Base-by-base conservation (phyloP, 1,140 invertebrate species). In the Psilanteris sp. region DNA sequence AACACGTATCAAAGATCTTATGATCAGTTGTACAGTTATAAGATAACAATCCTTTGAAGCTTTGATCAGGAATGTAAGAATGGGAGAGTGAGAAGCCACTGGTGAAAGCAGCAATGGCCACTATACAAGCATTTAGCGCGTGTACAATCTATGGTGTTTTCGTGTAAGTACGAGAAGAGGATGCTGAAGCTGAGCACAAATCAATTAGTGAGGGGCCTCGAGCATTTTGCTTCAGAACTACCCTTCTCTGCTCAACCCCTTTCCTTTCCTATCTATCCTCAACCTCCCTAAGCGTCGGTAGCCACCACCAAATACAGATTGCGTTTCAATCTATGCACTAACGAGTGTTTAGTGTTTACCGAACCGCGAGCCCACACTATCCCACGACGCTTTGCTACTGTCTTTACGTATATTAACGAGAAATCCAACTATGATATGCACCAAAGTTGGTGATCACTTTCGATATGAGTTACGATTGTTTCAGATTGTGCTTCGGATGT, bases 261-360 rank as follows among this genome's bases (percentile, higher is more conserved):
- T 75, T 75, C 66, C 73, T 68, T 77, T 75, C 66, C 73, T 72
- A 79, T 79, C 67, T 50, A 78, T 73, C 62, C 67, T 54, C 64
- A 72, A 66, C 62, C 72, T 70, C 55, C 46, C 66, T 57, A 52
- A 78, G 68, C 62, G 57, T 70, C 50, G 82, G 79, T 85, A 83
- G 84, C 83, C 83, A 79, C 80, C 70, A 80, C 79, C 83, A 81
- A 86, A 87, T 86, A 85, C 85, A 87, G 84, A 87, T 87, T 87
- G 81, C 82, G 84, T 86, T 87, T 86, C 84, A 87, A 87, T 87
- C 83, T 85, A n/a, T n/a, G n/a, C n/a, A n/a, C n/a, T n/a, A n/a
- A n/a, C n/a, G n/a, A n/a, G n/a, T n/a, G n/a, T n/a, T n/a, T n/a
- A n/a, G n/a, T n/a, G n/a, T n/a, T n/a, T n/a, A n/a, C n/a, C n/a